Evolutionary conservation across 2,888 invertebrate species (phyloP).

Genomic region (Ophonus ardosiacus): DNA sequence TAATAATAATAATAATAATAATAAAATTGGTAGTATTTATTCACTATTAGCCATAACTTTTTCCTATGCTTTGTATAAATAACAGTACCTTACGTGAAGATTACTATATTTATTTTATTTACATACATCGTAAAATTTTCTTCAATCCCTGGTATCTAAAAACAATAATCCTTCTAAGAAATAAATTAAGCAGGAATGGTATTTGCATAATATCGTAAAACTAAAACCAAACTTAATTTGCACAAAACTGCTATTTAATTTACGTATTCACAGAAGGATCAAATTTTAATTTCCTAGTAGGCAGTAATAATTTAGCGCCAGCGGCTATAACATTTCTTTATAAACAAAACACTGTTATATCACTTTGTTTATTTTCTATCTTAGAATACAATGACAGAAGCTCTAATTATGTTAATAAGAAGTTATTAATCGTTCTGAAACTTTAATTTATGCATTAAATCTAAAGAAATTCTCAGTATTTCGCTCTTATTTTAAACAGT

Average conservation of each 20-base stretch:
- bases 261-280: neutral
- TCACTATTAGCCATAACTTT: no score
- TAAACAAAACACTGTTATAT: neutral
- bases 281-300: neutral
- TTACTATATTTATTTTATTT: no score
- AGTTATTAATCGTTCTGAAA: neutral
- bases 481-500: neutral
- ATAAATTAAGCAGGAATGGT: slow-evolving; percentile 8
- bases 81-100: no score
- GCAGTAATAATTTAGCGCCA: neutral
- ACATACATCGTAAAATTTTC: no score
- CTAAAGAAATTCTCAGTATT: neutral
- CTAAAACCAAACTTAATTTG: neutral
- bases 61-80: no score
- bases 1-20: no score
- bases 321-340: neutral
- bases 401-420: neutral
- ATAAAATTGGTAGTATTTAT: no score
- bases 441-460: neutral
- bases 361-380: neutral
- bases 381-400: neutral
- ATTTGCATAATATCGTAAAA: neutral
- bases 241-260: neutral
- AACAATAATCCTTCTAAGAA: slow-evolving; percentile 1
- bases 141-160: neutral